These are phyloP conservation scores for Drosophila siamana DNA, from an alignment of 2,888 invertebrate species.

Conservation along the genomic window DNA sequence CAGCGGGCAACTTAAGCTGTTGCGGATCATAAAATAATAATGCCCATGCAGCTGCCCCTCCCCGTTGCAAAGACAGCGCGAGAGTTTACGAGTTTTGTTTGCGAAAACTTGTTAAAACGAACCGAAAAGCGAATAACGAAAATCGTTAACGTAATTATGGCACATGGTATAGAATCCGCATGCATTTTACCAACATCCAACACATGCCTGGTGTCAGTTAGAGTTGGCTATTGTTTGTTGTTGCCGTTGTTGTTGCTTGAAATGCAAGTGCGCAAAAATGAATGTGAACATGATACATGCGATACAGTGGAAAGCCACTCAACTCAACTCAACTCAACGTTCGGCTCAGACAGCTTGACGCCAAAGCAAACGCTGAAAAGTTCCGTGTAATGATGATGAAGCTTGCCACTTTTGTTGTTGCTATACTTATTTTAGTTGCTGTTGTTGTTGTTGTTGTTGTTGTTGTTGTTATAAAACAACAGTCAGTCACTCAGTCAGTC, in stretches of 20 bases:
- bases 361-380: slow-evolving; percentile 66
- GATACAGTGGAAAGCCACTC: slow-evolving; percentile 68
- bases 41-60: slow-evolving; percentile 3
- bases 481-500: slow-evolving; percentile 43
- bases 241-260: slow-evolving; percentile 28
- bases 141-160: slow-evolving; percentile 52
- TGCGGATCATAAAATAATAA: slow-evolving; percentile 33
- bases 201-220: slow-evolving; percentile 21
- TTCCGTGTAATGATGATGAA: slow-evolving; percentile 63
- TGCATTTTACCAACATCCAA: not conserved
- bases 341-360: slow-evolving; percentile 76
- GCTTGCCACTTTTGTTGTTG: slow-evolving; percentile 43
- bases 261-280: slow-evolving; percentile 60
- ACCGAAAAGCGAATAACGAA: slow-evolving; percentile 27
- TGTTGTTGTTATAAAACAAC: slow-evolving; percentile 41
- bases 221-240: slow-evolving; percentile 19
- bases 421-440: slow-evolving; percentile 20
- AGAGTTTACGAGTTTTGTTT: slow-evolving; percentile 6
- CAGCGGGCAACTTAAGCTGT: not conserved
- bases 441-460: slow-evolving; percentile 24
- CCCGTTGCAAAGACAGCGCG: not conserved
- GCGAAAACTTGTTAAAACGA: slow-evolving; percentile 15
- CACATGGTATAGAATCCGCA: slow-evolving; percentile 9
- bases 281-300: slow-evolving; percentile 63
- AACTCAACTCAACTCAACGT: too few relatives aligned